Conservation (phyloP, 1,140 invertebrate genomes). For the Aricia agestis region DNA sequence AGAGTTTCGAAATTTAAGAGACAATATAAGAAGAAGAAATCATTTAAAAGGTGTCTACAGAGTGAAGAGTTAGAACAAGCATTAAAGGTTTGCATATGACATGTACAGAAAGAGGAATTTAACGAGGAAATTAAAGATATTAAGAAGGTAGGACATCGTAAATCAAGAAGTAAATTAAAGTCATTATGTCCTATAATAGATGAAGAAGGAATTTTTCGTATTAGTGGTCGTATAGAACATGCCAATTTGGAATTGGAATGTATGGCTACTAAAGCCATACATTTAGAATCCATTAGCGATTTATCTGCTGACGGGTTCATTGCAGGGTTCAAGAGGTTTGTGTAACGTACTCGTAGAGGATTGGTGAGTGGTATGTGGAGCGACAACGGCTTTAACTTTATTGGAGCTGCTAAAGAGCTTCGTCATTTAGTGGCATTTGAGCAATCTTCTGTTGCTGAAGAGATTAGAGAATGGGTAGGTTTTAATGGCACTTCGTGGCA, state of each 20-base stretch:
- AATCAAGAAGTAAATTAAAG: neutral
- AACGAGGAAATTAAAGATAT: too few species aligned
- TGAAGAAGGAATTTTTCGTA: neutral
- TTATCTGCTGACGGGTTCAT: conserved; percentile 1
- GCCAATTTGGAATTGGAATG: neutral
- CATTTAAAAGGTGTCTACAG: too few species aligned
- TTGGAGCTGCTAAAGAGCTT: conserved; percentile 5
- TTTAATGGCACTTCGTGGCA: too few species aligned
- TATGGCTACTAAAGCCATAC: conserved; percentile 7
- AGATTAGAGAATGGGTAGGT: too few species aligned
- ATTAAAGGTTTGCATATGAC: too few species aligned
- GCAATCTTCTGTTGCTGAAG: too few species aligned
- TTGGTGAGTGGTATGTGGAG: neutral
- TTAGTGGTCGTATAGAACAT: neutral
- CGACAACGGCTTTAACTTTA: conserved; percentile 14
- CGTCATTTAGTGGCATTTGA: too few species aligned
- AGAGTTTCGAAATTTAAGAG: neutral
- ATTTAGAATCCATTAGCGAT: conserved; percentile 5
- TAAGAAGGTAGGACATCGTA: too few species aligned
- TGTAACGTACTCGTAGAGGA: neutral
- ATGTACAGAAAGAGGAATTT: too few species aligned
- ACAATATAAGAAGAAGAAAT: too few species aligned
- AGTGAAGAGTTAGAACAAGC: too few species aligned
- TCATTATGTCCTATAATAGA: neutral
- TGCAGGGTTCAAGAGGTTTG: conserved; percentile 7